Percentiles rank a stretch among this genome's conserved stretches.
phyloP scores from a whole-genome alignment of 2,888 invertebrate species.

The Tenthredo notha region DNA sequence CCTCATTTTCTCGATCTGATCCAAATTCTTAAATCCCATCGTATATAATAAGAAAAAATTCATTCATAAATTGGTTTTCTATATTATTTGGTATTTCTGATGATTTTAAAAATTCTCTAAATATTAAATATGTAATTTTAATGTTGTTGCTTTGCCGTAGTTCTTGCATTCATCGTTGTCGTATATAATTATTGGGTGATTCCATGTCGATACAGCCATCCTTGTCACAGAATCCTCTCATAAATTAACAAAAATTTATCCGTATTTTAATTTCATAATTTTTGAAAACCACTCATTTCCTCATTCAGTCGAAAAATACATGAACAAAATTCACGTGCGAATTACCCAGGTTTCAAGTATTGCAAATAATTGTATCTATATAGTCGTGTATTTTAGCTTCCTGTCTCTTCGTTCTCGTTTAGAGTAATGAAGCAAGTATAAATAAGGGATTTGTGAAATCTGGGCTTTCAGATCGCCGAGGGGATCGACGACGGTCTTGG shows the following conservation, averaged over 20 bases:
- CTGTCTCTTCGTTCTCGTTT: neutral
- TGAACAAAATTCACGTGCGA: neutral
- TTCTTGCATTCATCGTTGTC: conserved; percentile 27
- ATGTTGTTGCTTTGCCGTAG: conserved; percentile 31
- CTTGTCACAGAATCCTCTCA: neutral
- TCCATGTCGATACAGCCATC: neutral
- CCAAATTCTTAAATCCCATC: neutral
- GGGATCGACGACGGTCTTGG: conserved; percentile 69
- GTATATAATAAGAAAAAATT: neutral
- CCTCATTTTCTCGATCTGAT: neutral
- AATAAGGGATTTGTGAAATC: conserved; percentile 18
- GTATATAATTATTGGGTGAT: conserved; percentile 32
- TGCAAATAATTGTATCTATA: conserved; percentile 10
- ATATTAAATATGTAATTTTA: neutral
- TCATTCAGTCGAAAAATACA: neutral
- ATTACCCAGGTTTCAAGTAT: conserved; percentile 18
- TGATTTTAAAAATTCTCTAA: neutral
- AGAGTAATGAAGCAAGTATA: conserved; percentile 2
- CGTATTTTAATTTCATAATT: neutral
- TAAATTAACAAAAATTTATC: neutral
- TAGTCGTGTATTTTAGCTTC: neutral
- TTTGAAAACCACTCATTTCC: neutral
- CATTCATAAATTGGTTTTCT: neutral
- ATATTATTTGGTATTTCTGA: neutral
- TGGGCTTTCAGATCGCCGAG: conserved; percentile 71